Evolutionary conservation across 2,888 invertebrate species (phyloP), one percentile per base, ranked within the genome.

Genomic region (Cryptophagus acutangulus): DNA sequence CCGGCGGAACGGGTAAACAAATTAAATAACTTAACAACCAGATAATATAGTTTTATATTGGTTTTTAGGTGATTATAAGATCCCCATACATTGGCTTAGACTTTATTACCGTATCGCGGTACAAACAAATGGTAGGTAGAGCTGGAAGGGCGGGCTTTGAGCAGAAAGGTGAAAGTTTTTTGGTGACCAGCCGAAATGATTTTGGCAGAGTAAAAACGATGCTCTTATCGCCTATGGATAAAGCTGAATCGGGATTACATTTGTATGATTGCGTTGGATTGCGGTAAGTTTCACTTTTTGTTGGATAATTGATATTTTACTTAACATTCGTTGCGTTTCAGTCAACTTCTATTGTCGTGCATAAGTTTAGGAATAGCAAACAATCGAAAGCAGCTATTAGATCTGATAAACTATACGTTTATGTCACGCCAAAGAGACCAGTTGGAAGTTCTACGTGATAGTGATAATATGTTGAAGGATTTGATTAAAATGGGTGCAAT

Each of bases 91-190:
- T 57, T 9, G 58, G 56, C 14, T 47, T 36, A 31, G 55, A 55
- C 15, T 58, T 58, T 43, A 52, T 58, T 29, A 57, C 38, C 30
- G 43, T 58, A 79, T 57, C 84, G 49, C 79, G 81, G 49, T 97
- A 97, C 69, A 86, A 92, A 48, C 97, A 97, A 77, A 97, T 97
- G 96, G 80, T 82, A 38, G 96, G 96, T 1, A 74, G 96, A 37
- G 96, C 96, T 3, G 96, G 96, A 0, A 76, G 96, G 43, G 88
- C 94, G 1, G 95, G 95, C 1, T 74, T 90, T 50, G 85, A 86
- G 18, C 76, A 80, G 36, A 73, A 77, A 5, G 92, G 91, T 25
- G 94, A 95, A 62, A 92, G 93, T 64, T 85, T 93, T 62, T 71
- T 93, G n/a, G 80, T 95, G 25, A 82, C 85, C 54, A 74, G 77